Percentiles rank a stretch among this genome's conserved stretches.
phyloP scores from a whole-genome alignment of 2,888 invertebrate species.

The Penaeus monodon region DNA sequence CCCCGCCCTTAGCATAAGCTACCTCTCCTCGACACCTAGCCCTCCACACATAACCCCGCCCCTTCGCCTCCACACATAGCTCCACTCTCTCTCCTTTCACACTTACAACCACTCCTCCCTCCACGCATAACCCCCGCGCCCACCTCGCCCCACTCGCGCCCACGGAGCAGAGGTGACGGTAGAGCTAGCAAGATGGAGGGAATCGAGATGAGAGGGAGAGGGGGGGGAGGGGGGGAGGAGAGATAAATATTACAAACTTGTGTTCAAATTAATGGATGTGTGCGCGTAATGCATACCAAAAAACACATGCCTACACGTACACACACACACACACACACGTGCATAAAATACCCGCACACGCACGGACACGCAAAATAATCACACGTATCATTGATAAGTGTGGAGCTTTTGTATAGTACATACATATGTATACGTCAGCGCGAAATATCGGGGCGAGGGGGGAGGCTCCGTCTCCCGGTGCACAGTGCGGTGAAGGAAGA shows the following conservation, averaged over 20 bases:
- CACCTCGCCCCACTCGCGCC: not conserved
- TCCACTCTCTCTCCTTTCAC: not conserved
- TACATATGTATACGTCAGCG: too few species aligned
- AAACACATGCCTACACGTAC: not conserved
- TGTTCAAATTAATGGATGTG: too few species aligned
- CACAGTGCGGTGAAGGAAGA: too few species aligned
- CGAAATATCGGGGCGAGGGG: too few species aligned
- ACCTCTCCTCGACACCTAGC: too few species aligned
- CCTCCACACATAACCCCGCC: too few species aligned
- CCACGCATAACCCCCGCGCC: not conserved
- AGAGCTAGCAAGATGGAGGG: not conserved
- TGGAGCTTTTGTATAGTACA: too few species aligned
- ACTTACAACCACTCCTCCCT: not conserved
- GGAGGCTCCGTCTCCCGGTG: too few species aligned
- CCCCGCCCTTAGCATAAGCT: too few species aligned
- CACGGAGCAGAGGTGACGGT: not conserved
- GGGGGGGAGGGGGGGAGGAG: not conserved
- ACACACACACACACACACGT: conserved; percentile 15
- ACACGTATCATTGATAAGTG: not conserved
- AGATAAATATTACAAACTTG: too few species aligned
- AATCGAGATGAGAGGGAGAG: not conserved
- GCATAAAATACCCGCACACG: not conserved
- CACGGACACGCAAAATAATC: not conserved
- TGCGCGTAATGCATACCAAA: too few species aligned
- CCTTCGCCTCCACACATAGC: not conserved